Percentiles rank a stretch among this genome's conserved stretches.
These are phyloP conservation scores for Amyelois transitella DNA, from an alignment of 1,140 invertebrate genomes.

Conservation along the genomic window DNA sequence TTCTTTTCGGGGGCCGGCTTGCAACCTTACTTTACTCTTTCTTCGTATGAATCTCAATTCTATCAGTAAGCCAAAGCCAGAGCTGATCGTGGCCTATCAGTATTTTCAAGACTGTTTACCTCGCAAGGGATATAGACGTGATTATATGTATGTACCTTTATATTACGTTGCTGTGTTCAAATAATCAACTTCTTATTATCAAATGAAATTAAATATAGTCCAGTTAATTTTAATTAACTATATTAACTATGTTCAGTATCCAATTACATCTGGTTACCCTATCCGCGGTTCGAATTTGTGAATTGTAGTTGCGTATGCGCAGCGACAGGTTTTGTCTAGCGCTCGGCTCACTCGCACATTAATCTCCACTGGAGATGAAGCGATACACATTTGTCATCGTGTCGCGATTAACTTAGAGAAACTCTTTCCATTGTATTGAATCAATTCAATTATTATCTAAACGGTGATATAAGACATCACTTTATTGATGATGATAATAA, in stretches of 20 bases:
- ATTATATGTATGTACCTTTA: too few species aligned
- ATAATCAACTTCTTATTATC: too few species aligned
- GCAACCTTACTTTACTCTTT: too few species aligned
- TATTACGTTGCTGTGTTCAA: too few species aligned
- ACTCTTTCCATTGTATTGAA: conserved; percentile 55
- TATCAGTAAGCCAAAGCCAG: too few species aligned
- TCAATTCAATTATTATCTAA: conserved; percentile 59
- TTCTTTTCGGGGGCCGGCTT: too few species aligned
- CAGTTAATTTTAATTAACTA: too few species aligned
- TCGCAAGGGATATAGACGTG: too few species aligned
- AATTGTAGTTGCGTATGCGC: conserved; percentile 43
- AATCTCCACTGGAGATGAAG: conserved; percentile 67
- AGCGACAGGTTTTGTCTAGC: conserved; percentile 60
- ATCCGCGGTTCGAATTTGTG: conserved; percentile 43
- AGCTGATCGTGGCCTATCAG: too few species aligned
- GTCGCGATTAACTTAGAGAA: conserved; percentile 60
- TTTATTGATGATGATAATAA: conserved; percentile 3
- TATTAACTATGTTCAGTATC: neutral
- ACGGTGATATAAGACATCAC: conserved; percentile 21
- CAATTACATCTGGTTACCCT: neutral
- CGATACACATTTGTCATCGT: conserved; percentile 69
- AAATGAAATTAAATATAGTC: too few species aligned
- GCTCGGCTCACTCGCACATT: conserved; percentile 52
- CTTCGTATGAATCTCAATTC: too few species aligned
- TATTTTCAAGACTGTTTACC: too few species aligned